Base-by-base conservation (phyloP, 2,113 vertebrate genomes). In the Regulus satrapa region DNA sequence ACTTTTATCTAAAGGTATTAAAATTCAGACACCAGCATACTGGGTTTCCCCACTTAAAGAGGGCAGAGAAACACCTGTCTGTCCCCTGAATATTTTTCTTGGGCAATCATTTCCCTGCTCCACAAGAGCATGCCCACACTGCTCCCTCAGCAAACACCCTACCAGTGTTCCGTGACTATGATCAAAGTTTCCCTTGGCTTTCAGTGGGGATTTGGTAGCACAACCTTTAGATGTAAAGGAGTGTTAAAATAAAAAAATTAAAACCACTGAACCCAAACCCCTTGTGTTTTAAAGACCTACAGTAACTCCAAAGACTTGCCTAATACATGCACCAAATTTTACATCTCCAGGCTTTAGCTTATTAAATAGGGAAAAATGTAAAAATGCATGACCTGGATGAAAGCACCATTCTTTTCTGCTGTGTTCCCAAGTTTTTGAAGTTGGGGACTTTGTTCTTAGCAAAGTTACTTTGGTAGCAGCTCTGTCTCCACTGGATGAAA, bases 361-460 rank as follows among this genome's bases (percentile, higher is more conserved):
- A 94, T 96, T 94, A 88, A 93, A 85, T 28, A 61, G 41, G 81
- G 40, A 46, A 87, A 87, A 88, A 94, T 52, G 84, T 54, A 96
- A 96, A 96, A 94, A 95, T 77, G 83, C 31, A 72, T 77, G 95
- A 88, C 92, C 85, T 59, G 92, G 62, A 95, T 88, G 64, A 96
- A 95, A 94, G 81, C 25, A 46, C 21, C 52, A 36, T 46, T 92
- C 63, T 87, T 64, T 73, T 86, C 38, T 58, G 24, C 51, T 20
- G 18, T 17, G 56, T 68, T 94, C 43, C 46, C 14, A 71, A 32
- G 66, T 63, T 96, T 94, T 41, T 89, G 87, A 97, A 95, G 89
- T 61, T 14, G 25, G 54, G 51, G 64, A 92, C 96, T 97, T 98
- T 94, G 94, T 97, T 97, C 95, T 79, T 46, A 23, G 54, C 28